A percentile compares a stretch with the other conserved stretches of the same genome.
These are phyloP conservation scores for Leptopterna dolabrata DNA, from an alignment of 2,888 invertebrate genomes.

Conservation along the genomic window DNA sequence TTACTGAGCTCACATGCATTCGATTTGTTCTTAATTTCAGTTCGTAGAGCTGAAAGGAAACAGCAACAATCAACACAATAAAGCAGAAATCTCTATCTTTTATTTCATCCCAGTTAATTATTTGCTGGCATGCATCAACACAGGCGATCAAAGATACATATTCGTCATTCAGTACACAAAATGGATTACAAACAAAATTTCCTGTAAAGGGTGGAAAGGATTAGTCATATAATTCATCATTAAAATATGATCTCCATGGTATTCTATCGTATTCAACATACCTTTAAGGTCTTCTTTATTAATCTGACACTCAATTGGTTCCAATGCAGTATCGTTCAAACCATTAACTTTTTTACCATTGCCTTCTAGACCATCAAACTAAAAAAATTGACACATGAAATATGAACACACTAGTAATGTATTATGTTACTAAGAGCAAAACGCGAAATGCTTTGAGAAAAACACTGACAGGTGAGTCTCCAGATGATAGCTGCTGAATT, in stretches of 20 bases:
- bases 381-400: background rate
- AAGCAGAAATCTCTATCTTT: background rate
- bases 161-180: too few species aligned
- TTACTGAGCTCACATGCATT: conserved; percentile 54
- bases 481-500: background rate
- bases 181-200: too few species aligned
- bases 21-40: conserved; percentile 55
- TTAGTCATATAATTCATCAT: too few species aligned
- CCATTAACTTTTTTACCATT: conserved; percentile 41
- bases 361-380: conserved; percentile 39
- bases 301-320: conserved; percentile 30
- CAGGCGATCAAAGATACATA: too few species aligned
- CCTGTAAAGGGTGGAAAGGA: too few species aligned
- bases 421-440: too few species aligned
- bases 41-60: conserved; percentile 49
- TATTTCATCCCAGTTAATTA: too few species aligned
- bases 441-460: too few species aligned
- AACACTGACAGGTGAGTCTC: conserved; percentile 5
- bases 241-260: too few species aligned
- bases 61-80: too few species aligned
- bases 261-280: background rate
- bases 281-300: conserved; percentile 41
- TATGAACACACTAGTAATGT: background rate
- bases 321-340: conserved; percentile 7
- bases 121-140: too few species aligned